Percentiles rank a stretch among this genome's conserved stretches.
These are phyloP conservation scores for Drosophila ambigua DNA, from an alignment of 1,140 invertebrate genomes.

Conservation along the genomic window DNA sequence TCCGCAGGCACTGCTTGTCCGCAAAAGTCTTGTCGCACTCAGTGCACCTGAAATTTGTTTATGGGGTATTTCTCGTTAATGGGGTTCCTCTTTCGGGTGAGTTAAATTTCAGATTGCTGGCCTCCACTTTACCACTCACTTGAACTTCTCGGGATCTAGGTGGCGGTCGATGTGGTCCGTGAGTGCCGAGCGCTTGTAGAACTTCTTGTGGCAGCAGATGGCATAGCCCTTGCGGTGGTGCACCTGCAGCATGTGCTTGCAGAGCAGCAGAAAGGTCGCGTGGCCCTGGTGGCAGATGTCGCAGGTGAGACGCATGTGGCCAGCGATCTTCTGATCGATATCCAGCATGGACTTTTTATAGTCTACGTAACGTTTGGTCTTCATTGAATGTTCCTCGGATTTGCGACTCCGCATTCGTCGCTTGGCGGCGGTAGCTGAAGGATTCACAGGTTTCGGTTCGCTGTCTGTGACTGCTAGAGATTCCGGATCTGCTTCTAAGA, in stretches of 20 bases:
- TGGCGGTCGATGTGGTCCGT: constrained; percentile 77
- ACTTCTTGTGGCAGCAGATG: constrained; percentile 77
- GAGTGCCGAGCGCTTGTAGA: constrained; percentile 72
- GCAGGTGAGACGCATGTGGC: constrained; percentile 72
- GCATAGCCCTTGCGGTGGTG: constrained; percentile 72
- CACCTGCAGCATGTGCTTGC: constrained; percentile 64
- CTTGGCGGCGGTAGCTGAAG: neutral
- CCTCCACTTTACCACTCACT: constrained; percentile 73
- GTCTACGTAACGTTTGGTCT: constrained; percentile 57
- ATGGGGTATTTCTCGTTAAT: fast-evolving
- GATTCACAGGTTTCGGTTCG: too few relatives aligned
- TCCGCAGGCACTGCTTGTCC: constrained; percentile 74
- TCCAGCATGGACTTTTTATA: constrained; percentile 69
- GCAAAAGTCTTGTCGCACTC: constrained; percentile 69
- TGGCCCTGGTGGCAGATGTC: constrained; percentile 63
- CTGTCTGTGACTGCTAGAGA: too few relatives aligned
- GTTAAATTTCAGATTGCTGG: constrained; percentile 3
- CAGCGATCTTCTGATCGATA: constrained; percentile 70
- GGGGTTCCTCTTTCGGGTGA: neutral
- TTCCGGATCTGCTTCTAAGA: too few relatives aligned
- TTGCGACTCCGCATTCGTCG: constrained; percentile 13
- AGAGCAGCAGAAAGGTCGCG: constrained; percentile 61
- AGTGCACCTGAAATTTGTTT: constrained; percentile 46
- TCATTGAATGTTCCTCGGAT: constrained; percentile 8
- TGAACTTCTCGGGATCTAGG: constrained; percentile 72